phyloP scores from a whole-genome alignment of 2,113 vertebrate species.

The Rhagologus leucostigma region DNA sequence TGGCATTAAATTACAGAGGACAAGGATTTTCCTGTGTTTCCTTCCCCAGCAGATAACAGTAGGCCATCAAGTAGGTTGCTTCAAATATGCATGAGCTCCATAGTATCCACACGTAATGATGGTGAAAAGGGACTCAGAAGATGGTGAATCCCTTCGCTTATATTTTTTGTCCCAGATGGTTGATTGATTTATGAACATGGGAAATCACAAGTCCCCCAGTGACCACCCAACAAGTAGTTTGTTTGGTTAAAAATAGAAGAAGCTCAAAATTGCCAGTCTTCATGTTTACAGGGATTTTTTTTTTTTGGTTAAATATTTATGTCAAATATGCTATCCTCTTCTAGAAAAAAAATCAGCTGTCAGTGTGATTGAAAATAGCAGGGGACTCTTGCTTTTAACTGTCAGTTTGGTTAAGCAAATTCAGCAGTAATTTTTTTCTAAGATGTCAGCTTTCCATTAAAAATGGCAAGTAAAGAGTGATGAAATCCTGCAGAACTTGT shows the following conservation, averaged over 20 bases:
- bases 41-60: background rate
- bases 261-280: background rate
- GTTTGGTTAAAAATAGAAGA: background rate
- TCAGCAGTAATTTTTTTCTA: background rate
- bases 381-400: background rate
- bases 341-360: background rate
- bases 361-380: background rate
- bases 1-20: background rate
- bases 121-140: background rate
- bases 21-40: background rate
- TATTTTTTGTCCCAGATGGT: background rate
- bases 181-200: background rate
- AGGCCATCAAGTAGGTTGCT: background rate
- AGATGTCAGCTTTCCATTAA: background rate
- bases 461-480: background rate
- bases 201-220: background rate
- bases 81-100: background rate
- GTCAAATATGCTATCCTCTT: background rate
- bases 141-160: background rate
- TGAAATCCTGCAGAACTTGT: background rate
- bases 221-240: background rate
- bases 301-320: background rate
- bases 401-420: background rate
- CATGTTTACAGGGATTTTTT: background rate
- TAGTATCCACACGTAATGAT: accelerated